These are phyloP conservation scores for Erithacus rubecula DNA, from an alignment of 2,797 vertebrate genomes.

Conservation along the genomic window DNA sequence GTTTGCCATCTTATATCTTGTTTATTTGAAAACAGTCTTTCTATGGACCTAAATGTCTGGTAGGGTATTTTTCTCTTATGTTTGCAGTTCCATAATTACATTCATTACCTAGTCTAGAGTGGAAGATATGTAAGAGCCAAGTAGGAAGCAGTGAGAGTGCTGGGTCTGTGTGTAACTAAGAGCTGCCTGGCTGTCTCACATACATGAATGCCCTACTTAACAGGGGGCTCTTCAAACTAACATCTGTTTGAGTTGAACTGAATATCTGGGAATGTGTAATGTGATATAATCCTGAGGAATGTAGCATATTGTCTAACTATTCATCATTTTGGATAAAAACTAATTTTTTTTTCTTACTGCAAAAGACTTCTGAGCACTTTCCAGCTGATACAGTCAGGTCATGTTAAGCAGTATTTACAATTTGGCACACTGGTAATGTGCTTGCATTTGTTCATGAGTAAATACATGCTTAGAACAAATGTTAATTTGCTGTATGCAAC, in stretches of 20 bases:
- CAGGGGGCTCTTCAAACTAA: not conserved
- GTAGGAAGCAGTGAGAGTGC: not conserved
- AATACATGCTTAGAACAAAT: not conserved
- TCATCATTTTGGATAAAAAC: not conserved
- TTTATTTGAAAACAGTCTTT: not conserved
- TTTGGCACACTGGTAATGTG: not conserved
- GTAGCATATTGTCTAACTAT: not conserved
- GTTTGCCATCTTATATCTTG: not conserved
- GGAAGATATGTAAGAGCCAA: not conserved
- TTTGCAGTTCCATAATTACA: not conserved
- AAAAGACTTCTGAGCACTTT: not conserved
- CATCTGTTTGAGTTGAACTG: not conserved
- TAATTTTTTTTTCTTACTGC: not conserved
- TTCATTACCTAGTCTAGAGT: not conserved
- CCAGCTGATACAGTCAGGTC: not conserved
- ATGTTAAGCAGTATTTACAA: not conserved
- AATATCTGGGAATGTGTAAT: not conserved
- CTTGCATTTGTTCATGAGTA: not conserved
- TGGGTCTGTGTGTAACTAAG: not conserved
- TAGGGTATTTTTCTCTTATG: not conserved
- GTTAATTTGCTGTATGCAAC: not conserved
- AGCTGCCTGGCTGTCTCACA: not conserved
- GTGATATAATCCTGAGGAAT: not conserved
- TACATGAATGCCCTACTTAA: not conserved
- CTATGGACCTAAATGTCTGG: not conserved